phyloP scores from a whole-genome alignment of 1,140 invertebrate genomes.

The Heterodera carotae region DNA sequence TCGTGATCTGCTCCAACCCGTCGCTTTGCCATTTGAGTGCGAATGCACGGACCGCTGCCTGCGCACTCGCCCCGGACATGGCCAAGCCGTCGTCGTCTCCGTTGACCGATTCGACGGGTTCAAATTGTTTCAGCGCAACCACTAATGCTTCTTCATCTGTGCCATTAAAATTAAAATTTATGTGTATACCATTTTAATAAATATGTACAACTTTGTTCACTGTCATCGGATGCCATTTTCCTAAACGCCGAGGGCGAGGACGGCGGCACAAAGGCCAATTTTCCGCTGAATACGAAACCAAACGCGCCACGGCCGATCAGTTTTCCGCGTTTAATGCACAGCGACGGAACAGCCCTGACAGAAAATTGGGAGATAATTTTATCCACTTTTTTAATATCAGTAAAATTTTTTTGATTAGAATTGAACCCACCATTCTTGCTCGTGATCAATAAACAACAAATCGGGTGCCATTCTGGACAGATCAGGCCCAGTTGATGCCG shows the following conservation, averaged over 20 bases:
- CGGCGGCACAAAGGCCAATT: background rate
- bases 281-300: slow-evolving; percentile 83
- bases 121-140: slow-evolving; percentile 92
- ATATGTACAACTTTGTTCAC: background rate
- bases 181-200: background rate
- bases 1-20: slow-evolving; percentile 84
- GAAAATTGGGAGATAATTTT: slow-evolving; percentile 63
- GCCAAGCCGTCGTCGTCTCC: slow-evolving; percentile 43
- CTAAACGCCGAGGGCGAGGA: background rate
- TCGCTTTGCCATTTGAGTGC: slow-evolving; percentile 82
- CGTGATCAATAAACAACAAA: slow-evolving; percentile 82
- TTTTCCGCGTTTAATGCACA: slow-evolving; percentile 77
- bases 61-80: slow-evolving; percentile 66
- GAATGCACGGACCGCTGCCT: slow-evolving; percentile 78
- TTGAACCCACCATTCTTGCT: background rate
- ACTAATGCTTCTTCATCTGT: slow-evolving; percentile 65
- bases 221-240: background rate
- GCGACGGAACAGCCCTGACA: slow-evolving; percentile 74
- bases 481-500: slow-evolving; percentile 16
- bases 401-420: background rate
- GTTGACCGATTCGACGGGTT: slow-evolving; percentile 77
- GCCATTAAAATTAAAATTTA: too few species aligned
- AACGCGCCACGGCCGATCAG: slow-evolving; percentile 92
- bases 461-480: slow-evolving; percentile 76
- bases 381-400: background rate